Evolutionary conservation across 2,113 vertebrate species (phyloP).

Genomic region (Limanda limanda): DNA sequence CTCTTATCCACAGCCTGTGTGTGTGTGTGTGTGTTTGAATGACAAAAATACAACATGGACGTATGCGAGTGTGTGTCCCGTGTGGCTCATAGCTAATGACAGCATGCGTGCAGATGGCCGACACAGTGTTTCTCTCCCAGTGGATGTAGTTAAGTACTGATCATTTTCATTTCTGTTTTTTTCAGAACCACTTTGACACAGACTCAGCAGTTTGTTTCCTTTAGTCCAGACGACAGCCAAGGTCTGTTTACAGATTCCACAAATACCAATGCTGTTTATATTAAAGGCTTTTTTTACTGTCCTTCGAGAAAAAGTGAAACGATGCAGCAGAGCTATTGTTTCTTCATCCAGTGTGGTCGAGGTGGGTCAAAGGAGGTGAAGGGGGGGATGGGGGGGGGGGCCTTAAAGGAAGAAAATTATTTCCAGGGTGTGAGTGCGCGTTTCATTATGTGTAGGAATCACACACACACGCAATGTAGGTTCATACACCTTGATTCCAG

Average conservation of each 20-base stretch:
- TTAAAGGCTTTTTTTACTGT: background rate
- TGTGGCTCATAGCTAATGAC: conserved; percentile 46
- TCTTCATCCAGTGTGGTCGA: background rate
- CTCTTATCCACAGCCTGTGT: background rate
- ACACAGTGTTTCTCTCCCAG: background rate
- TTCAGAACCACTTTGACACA: background rate
- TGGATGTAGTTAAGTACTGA: background rate
- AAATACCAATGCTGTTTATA: conserved; percentile 13
- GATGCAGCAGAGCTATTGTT: conserved; percentile 12
- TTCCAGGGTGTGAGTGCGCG: conserved; percentile 34
- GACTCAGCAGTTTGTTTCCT: background rate
- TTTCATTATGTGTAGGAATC: conserved; percentile 25
- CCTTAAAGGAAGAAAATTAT: conserved; percentile 22
- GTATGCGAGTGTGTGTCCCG: background rate
- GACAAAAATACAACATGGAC: conserved; percentile 7
- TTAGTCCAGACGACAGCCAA: conserved; percentile 24
- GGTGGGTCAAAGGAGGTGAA: conserved; percentile 20
- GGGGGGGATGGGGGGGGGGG: conserved; percentile 47
- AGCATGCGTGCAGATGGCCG: conserved; percentile 43
- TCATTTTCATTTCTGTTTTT: background rate
- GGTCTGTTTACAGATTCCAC: conserved; percentile 55
- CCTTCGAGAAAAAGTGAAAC: background rate
- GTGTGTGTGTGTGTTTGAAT: background rate
- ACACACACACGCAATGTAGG: conserved; percentile 33
- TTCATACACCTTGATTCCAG: conserved; percentile 22